A percentile compares a stretch with the other conserved stretches of the same genome.
These are phyloP conservation scores for Bugulina stolonifera DNA, from an alignment of 2,888 invertebrate genomes.

Conservation along the genomic window DNA sequence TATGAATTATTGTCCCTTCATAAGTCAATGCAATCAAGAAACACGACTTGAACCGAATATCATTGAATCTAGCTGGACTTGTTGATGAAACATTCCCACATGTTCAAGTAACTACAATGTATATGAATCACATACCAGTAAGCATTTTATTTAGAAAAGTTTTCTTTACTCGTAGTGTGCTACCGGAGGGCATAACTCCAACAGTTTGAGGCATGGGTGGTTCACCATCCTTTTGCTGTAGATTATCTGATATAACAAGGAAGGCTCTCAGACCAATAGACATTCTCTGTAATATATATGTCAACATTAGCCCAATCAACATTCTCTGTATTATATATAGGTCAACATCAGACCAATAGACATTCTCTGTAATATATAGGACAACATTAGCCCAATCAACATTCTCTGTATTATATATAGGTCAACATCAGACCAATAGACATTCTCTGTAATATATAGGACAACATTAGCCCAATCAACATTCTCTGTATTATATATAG, in stretches of 20 bases:
- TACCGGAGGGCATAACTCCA: constrained; percentile 88
- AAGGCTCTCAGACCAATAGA: constrained; percentile 96
- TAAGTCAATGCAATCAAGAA: too few species aligned
- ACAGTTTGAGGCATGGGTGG: constrained; percentile 97
- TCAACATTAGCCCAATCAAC: not conserved
- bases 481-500: not conserved
- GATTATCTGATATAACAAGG: constrained; percentile 92
- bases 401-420: too few species aligned
- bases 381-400: not conserved
- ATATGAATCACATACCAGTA: constrained; percentile 30
- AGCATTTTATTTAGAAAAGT: constrained; percentile 81
- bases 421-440: constrained; percentile 59
- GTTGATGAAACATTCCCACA: too few species aligned
- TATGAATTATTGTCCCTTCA: too few species aligned
- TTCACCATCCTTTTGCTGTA: constrained; percentile 97
- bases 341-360: constrained; percentile 59
- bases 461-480: constrained; percentile 17
- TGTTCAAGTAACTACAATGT: too few species aligned
- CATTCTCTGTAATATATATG: constrained; percentile 66
- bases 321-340: too few species aligned
- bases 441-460: constrained; percentile 64
- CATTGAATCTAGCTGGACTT: too few species aligned
- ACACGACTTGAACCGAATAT: too few species aligned
- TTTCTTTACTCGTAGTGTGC: constrained; percentile 86
- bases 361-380: constrained; percentile 66